Conservation (phyloP, 30 jellyfish, hydroid and myxozoan genomes). For the Morbakka virulenta region DNA sequence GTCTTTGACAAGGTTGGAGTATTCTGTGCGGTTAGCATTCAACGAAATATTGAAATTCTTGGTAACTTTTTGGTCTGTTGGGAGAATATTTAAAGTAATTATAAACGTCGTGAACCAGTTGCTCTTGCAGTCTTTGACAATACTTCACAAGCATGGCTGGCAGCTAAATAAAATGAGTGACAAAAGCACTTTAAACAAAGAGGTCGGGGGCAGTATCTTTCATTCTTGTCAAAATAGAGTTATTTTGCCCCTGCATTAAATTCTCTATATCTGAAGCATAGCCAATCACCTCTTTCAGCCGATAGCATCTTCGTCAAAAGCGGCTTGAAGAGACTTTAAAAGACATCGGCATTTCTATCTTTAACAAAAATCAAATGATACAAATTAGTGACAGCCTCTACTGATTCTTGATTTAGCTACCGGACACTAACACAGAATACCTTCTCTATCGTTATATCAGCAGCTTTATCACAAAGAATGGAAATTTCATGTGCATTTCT, state of each 20-base stretch:
- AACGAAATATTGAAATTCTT: no score
- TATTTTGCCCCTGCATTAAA: background rate
- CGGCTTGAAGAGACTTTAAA: background rate
- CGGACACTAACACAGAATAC: background rate
- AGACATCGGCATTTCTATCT: background rate
- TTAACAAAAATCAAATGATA: background rate
- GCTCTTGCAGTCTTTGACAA: no score
- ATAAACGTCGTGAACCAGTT: no score
- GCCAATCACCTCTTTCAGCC: background rate
- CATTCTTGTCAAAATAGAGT: background rate
- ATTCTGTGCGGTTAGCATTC: no score
- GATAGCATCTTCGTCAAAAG: background rate
- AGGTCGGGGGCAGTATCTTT: background rate
- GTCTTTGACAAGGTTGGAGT: no score
- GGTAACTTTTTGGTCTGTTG: no score
- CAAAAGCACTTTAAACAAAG: no score
- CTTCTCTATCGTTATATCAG: background rate
- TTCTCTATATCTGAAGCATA: background rate
- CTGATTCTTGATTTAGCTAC: background rate
- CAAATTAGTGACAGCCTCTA: background rate
- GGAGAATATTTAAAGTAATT: no score
- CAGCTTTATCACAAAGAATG: constrained; percentile 1
- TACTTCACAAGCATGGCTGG: no score
- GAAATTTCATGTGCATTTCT: background rate
- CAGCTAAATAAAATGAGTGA: no score